Evolutionary conservation across 1,140 invertebrate genomes (phyloP).

Genomic region (Drosophila bipectinata): DNA sequence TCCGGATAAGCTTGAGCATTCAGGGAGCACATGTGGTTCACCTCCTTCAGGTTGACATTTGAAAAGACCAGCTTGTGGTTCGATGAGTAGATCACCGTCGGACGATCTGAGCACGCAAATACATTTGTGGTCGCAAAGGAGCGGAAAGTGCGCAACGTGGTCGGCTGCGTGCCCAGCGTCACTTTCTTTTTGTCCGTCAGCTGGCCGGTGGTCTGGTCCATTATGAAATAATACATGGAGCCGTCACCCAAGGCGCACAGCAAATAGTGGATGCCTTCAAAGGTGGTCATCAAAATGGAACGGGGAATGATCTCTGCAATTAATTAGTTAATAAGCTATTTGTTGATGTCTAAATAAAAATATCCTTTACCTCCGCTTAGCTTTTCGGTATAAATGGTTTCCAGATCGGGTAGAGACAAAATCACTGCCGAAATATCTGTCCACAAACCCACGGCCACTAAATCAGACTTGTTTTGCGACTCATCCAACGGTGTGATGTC

Average conservation of each 20-base stretch:
- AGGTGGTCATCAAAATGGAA: constrained; percentile 96
- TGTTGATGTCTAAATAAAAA: not conserved
- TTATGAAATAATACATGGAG: constrained; percentile 97
- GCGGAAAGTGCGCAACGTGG: constrained; percentile 94
- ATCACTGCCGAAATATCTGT: constrained; percentile 97
- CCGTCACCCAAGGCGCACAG: constrained; percentile 98
- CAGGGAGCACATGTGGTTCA: constrained; percentile 99
- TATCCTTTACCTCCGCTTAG: constrained; percentile 87
- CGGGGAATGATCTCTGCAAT: constrained; percentile 95
- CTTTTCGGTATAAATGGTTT: constrained; percentile 92
- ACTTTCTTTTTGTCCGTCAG: constrained; percentile 95
- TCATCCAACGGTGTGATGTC: constrained; percentile 94
- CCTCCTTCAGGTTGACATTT: constrained; percentile 99
- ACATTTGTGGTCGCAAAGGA: constrained; percentile 97
- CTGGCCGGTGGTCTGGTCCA: constrained; percentile 89
- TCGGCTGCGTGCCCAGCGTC: constrained; percentile 98
- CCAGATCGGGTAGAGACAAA: constrained; percentile 90
- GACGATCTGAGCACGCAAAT: constrained; percentile 99
- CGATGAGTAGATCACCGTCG: constrained; percentile 99
- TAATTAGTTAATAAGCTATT: not conserved
- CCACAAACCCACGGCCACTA: constrained; percentile 98
- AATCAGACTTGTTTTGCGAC: constrained; percentile 86
- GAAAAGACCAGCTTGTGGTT: constrained; percentile 99
- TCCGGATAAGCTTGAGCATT: constrained; percentile 97
- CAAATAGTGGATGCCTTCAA: constrained; percentile 96